phyloP scores from a whole-genome alignment of 2,797 vertebrate genomes.

The Hemibagrus guttatus region DNA sequence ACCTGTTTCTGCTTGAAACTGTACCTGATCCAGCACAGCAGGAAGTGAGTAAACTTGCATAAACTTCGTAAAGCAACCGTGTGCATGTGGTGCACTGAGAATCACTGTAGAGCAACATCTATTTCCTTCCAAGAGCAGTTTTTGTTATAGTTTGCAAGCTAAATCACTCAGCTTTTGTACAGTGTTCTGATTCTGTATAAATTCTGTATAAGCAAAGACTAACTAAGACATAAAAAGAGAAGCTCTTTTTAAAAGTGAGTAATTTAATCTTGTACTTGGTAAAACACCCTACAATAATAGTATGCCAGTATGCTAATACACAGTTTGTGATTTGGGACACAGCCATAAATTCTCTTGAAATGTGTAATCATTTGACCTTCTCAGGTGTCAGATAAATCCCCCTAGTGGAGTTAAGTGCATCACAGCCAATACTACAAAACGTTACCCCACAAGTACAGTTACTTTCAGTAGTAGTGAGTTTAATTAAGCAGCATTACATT shows the following conservation, averaged over 20 bases:
- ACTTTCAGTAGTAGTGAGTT: background rate
- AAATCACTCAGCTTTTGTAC: background rate
- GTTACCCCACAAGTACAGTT: background rate
- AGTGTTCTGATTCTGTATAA: background rate
- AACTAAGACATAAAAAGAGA: background rate
- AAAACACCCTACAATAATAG: background rate
- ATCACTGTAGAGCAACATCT: background rate
- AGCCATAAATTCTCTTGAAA: background rate
- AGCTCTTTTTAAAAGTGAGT: background rate
- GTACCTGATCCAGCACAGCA: background rate
- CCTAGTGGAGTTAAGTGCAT: background rate
- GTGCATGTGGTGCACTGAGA: background rate
- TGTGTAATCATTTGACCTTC: background rate
- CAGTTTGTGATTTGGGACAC: background rate
- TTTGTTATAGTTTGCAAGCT: background rate
- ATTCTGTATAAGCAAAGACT: background rate
- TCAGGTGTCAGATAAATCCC: background rate
- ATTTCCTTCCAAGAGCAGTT: background rate
- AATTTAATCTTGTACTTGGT: background rate
- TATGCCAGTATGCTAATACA: background rate
- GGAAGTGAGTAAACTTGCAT: background rate
- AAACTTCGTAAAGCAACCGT: background rate
- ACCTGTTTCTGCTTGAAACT: background rate
- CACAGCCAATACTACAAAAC: background rate
- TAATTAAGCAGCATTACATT: background rate